Percentiles rank a stretch among this genome's conserved stretches.
Conservation (phyloP, 2,888 invertebrate species). For the Cheilosia impressa region DNA sequence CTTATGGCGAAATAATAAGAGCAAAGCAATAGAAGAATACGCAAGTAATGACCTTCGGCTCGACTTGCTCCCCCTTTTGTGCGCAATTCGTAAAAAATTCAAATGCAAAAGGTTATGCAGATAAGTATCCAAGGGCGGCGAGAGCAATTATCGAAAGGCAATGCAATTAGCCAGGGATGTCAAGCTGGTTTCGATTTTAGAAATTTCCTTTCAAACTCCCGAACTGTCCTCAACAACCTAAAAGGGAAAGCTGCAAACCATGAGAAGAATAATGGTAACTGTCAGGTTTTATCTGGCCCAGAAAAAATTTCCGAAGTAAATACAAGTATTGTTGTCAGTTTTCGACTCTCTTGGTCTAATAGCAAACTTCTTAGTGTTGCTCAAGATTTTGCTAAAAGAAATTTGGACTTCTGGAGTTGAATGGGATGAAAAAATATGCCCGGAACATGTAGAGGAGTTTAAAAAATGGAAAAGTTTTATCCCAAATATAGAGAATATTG, state of each 20-base stretch:
- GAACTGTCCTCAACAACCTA: not conserved
- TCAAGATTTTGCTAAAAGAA: too few relatives aligned
- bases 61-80: conserved; percentile 67
- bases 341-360: too few relatives aligned
- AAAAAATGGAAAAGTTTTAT: too few relatives aligned
- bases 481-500: too few relatives aligned
- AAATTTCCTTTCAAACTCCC: conserved; percentile 16
- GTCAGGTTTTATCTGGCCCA: not conserved
- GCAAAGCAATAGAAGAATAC: conserved; percentile 56
- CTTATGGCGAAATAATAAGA: conserved; percentile 76
- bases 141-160: conserved; percentile 20
- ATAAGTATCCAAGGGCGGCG: conserved; percentile 18
- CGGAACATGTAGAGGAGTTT: too few relatives aligned
- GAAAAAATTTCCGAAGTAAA: too few relatives aligned
- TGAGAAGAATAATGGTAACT: conserved; percentile 4
- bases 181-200: conserved; percentile 26
- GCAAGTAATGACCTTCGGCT: conserved; percentile 72
- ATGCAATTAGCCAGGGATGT: conserved; percentile 12
- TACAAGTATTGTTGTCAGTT: too few relatives aligned
- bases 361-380: too few relatives aligned
- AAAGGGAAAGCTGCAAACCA: conserved; percentile 7
- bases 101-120: conserved; percentile 25
- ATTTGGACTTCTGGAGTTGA: too few relatives aligned
- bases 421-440: too few relatives aligned
- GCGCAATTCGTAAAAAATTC: conserved; percentile 40